Evolutionary conservation across 2,797 vertebrate genomes (phyloP), one percentile per base, ranked within the genome.

Genomic region (Enteromius fasciolatus): DNA sequence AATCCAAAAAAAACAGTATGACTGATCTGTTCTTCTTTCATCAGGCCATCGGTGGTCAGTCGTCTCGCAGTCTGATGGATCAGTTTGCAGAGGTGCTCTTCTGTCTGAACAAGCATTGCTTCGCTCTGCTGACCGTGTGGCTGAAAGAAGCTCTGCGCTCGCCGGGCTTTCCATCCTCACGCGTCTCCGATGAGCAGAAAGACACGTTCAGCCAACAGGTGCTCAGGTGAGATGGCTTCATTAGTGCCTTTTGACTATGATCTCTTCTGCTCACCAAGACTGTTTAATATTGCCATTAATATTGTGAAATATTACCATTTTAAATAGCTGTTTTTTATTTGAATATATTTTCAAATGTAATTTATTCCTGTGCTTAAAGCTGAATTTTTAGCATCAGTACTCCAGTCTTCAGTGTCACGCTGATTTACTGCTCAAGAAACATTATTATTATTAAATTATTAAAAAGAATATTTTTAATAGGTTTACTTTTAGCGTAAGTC

Each of bases 61-160:
- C 97, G 1, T 97, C 98, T 79, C 96, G 98, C 83, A 97, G 95
- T 91, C 94, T 99, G 88, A 99, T 99, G 98, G 98, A 99, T 90
- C 97, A 97, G 91, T 99, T 98, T 18, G 97, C 97, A 1, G 98
- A 99, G 87, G 96, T 99, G 90, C 93, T 99, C 67, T 99, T 99
- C 89, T 93, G 93, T 86, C 93, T 99, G 90, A 99, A 99, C 92
- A 99, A 99, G 91, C 95, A 99, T 92, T 99, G 98, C 94, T 97
- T 98, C 87, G 94, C 96, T 80, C 94, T 97, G 90, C 94, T 99
- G 46, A 94, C 94, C 0, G n/a, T 98, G 89, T 99, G 98, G 98
- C 91, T 99, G 84, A 99, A 99, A 92, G 98, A 98, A 89, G 95
- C 91, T 3, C 94, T 99, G 92, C 97, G 97, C 91, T 94, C 96